phyloP scores from a whole-genome alignment of 1,140 invertebrate genomes.

The Eupeodes corollae region DNA sequence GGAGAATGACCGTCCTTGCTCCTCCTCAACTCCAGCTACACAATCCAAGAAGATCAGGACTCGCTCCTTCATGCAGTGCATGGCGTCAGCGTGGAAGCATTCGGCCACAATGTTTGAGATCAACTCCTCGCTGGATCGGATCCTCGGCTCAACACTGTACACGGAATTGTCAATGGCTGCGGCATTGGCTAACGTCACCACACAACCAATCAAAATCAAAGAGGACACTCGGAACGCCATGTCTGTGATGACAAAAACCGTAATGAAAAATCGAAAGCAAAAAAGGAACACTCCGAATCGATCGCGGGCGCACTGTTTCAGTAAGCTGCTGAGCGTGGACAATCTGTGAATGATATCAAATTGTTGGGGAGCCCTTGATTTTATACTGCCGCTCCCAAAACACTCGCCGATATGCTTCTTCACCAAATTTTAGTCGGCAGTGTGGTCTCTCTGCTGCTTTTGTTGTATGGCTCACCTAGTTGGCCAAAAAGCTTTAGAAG shows the following conservation, averaged over 20 bases:
- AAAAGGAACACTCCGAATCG: not conserved
- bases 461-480: too few relatives aligned
- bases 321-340: too few relatives aligned
- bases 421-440: too few relatives aligned
- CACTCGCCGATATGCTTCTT: not conserved
- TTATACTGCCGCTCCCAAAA: conserved; percentile 35
- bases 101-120: conserved; percentile 57
- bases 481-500: too few relatives aligned
- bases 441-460: too few relatives aligned
- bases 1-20: conserved; percentile 45
- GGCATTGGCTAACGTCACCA: conserved; percentile 38
- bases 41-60: conserved; percentile 60
- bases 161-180: conserved; percentile 43
- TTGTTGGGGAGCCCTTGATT: conserved; percentile 27
- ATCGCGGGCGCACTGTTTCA: too few relatives aligned
- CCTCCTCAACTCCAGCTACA: conserved; percentile 50
- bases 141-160: conserved; percentile 40
- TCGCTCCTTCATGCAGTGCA: conserved; percentile 59
- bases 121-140: conserved; percentile 51
- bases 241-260: conserved; percentile 5
- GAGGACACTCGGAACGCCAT: conserved; percentile 30
- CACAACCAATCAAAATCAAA: conserved; percentile 32
- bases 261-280: not conserved
- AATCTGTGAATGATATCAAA: conserved; percentile 24
- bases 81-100: conserved; percentile 53